These are phyloP conservation scores for Zaprionus capensis DNA, from an alignment of 1,140 invertebrate species.

Conservation along the genomic window DNA sequence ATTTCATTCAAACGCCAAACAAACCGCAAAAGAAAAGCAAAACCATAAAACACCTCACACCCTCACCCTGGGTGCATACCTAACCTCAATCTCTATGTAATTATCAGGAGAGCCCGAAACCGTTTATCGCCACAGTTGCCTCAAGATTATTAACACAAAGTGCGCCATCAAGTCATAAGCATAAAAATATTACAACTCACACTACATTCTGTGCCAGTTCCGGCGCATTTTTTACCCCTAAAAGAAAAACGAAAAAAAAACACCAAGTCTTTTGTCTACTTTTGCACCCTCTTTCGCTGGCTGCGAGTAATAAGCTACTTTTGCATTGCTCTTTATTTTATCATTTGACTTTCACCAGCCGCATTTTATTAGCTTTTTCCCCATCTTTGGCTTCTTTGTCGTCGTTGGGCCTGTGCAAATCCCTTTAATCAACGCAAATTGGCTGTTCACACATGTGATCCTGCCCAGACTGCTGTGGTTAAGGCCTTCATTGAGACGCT, in stretches of 20 bases:
- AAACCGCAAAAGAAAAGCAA: slow-evolving; percentile 32
- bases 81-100: slow-evolving; percentile 69
- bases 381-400: slow-evolving; percentile 18
- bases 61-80: slow-evolving; percentile 23
- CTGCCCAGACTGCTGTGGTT: no score
- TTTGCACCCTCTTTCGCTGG: slow-evolving; percentile 56
- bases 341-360: slow-evolving; percentile 63
- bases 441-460: slow-evolving; percentile 64
- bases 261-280: slow-evolving; percentile 39
- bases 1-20: slow-evolving; percentile 62
- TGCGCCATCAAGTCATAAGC: slow-evolving; percentile 65
- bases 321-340: slow-evolving; percentile 78
- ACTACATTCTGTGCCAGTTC: slow-evolving; percentile 3
- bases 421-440: slow-evolving; percentile 77
- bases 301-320: slow-evolving; percentile 68
- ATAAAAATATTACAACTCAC: slow-evolving; percentile 68
- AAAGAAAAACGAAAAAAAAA: slow-evolving; percentile 33
- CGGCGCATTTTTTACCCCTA: slow-evolving; percentile 50
- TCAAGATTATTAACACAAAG: slow-evolving; percentile 78
- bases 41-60: slow-evolving; percentile 10
- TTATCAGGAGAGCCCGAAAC: slow-evolving; percentile 50
- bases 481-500: slow-evolving; percentile 20
- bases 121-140: slow-evolving; percentile 62
- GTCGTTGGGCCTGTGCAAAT: slow-evolving; percentile 45
- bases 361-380: slow-evolving; percentile 61